Evolutionary conservation across 1,140 invertebrate species (phyloP).

Genomic region (Danaus plexippus): DNA sequence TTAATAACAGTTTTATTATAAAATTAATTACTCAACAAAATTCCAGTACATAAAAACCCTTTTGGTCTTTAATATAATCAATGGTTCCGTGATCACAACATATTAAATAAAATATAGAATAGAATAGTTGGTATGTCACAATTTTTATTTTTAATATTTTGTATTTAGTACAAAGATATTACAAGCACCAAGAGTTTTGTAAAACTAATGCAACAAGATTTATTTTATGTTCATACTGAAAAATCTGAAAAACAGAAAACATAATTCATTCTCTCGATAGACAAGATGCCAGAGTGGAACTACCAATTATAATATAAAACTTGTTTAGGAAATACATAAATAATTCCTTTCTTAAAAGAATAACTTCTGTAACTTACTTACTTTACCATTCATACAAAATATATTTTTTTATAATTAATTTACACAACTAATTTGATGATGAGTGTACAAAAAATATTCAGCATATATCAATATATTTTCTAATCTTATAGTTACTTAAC

Average conservation of each 20-base stretch:
- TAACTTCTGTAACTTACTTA: conserved; percentile 42
- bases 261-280: conserved; percentile 9
- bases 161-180: neutral
- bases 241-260: neutral
- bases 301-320: conserved; percentile 40
- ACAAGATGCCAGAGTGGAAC: conserved; percentile 21
- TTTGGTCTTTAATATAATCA: conserved; percentile 59
- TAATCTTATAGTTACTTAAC: conserved; percentile 32
- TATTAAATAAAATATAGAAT: conserved; percentile 28
- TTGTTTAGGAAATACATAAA: conserved; percentile 47
- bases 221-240: neutral
- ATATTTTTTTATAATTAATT: conserved; percentile 27
- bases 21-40: conserved; percentile 46
- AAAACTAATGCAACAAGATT: conserved; percentile 13
- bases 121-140: conserved; percentile 19
- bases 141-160: too few relatives aligned
- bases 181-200: conserved; percentile 23
- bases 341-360: conserved; percentile 69
- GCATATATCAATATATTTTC: conserved; percentile 29
- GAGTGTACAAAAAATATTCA: conserved; percentile 42
- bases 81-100: conserved; percentile 67
- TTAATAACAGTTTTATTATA: conserved; percentile 24
- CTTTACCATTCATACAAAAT: conserved; percentile 40
- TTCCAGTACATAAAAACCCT: conserved; percentile 44
- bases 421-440: conserved; percentile 23